Percentiles rank a stretch among this genome's conserved stretches.
These are phyloP conservation scores for Xerus inauris DNA, from an alignment of 2,113 vertebrate species.

Conservation along the genomic window DNA sequence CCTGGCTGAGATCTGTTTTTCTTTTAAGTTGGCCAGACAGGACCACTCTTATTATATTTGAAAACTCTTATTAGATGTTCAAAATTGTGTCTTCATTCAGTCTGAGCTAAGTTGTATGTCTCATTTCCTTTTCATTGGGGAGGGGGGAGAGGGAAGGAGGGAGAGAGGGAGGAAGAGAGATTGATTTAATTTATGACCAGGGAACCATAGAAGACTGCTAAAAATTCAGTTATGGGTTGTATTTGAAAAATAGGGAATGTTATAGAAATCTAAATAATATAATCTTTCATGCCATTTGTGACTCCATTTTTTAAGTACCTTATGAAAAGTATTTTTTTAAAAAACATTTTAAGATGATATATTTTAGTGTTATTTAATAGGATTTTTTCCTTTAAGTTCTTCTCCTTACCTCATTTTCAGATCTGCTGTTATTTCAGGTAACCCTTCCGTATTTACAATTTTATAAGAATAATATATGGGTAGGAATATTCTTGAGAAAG, in stretches of 20 bases:
- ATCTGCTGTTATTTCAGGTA: neutral
- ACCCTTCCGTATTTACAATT: conserved; percentile 53
- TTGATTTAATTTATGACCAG: neutral
- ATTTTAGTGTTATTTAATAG: conserved; percentile 7
- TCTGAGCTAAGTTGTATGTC: neutral
- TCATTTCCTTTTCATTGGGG: conserved; percentile 36
- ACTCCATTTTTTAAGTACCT: conserved; percentile 9
- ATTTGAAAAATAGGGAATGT: neutral
- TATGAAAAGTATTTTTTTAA: neutral
- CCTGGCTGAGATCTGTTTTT: neutral
- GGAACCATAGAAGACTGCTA: neutral
- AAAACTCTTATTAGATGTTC: neutral
- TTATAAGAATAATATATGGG: conserved; percentile 58
- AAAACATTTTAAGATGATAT: neutral
- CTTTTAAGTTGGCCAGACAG: neutral
- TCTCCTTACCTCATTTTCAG: neutral
- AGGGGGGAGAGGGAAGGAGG: too few species aligned
- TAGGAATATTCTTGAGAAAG: neutral
- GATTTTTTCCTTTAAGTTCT: neutral
- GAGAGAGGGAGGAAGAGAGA: neutral
- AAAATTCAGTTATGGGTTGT: neutral
- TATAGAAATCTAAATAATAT: conserved; percentile 38
- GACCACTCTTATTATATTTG: neutral
- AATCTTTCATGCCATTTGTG: neutral
- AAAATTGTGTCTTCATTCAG: conserved; percentile 26